Conservation (phyloP, 2,113 vertebrate species). For the Coptodon rendalli region DNA sequence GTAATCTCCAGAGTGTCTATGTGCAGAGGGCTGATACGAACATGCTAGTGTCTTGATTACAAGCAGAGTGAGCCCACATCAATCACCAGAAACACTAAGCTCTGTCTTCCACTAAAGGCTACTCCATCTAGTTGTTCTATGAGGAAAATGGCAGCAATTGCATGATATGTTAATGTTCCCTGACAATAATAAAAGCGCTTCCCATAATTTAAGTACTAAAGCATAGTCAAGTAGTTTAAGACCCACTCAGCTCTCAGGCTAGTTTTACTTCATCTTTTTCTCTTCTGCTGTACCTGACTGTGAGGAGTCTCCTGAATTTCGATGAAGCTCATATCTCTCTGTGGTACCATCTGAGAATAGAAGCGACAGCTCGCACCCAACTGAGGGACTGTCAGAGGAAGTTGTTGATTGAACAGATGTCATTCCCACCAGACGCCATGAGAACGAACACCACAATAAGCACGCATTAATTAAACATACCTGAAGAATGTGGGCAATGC, state of each 20-base stretch:
- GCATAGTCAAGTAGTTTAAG: conserved; percentile 32
- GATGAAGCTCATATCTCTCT: conserved; percentile 52
- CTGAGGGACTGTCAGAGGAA: conserved; percentile 60
- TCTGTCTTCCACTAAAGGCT: conserved; percentile 5
- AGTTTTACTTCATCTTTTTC: conserved; percentile 33
- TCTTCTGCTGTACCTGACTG: conserved; percentile 31
- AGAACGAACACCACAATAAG: conserved; percentile 48
- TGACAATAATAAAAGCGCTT: conserved; percentile 43
- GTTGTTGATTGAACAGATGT: conserved; percentile 70
- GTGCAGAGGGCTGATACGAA: conserved; percentile 32
- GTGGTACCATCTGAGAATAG: conserved; percentile 47
- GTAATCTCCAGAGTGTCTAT: conserved; percentile 42
- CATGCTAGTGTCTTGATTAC: conserved; percentile 49
- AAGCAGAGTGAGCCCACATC: conserved; percentile 23
- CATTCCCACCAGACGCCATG: conserved; percentile 16
- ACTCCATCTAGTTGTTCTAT: conserved; percentile 9
- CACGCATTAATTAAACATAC: conserved; percentile 63
- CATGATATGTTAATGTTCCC: conserved; percentile 30
- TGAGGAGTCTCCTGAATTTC: conserved; percentile 52
- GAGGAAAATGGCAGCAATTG: conserved; percentile 1
- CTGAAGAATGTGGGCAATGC: conserved; percentile 31
- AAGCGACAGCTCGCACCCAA: conserved; percentile 43
- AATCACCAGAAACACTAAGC: conserved; percentile 15
- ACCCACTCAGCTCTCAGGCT: conserved; percentile 3
- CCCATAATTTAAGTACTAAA: conserved; percentile 45